Base-by-base conservation (phyloP, 2,113 vertebrate genomes). In the Cyanistes caeruleus region DNA sequence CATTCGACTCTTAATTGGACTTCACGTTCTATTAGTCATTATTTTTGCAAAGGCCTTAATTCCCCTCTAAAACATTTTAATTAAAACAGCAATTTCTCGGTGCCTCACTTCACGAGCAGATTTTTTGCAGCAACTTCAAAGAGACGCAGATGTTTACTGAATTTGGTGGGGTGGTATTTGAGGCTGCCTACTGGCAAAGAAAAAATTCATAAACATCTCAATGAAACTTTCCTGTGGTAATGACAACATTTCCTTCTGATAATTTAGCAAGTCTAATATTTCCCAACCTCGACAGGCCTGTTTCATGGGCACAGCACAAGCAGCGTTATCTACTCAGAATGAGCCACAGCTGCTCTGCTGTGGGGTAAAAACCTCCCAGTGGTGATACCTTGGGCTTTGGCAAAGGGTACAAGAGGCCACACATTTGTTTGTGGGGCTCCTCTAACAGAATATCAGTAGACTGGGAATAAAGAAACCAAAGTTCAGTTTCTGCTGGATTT, bases 191-290 rank as follows among this genome's bases (percentile, higher is more conserved):
- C 86, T 87, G 76, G 94, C 62, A 93, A 96, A 73, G 55, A 80
- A 85, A 85, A 93, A 93, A 94, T 67, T 63, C 87, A 76, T 91
- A 84, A 87, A 95, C 89, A 58, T 91, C 64, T 86, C 95, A 49
- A 58, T 58, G 84, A 96, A 96, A 78, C 58, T 74, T 95, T 81
- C 52, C 92, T 83, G 93, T 79, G 77, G 52, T 74, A 93, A 87
- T 92, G 80, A 89, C 95, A 96, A 89, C 37, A 85, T 93, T 96
- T 96, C 88, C 89, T 97, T 49, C 89, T 67, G 58, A 43, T 72
- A 49, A 84, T 77, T 97, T 93, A 93, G 77, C 86, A 94, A 96
- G 94, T 75, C 77, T 93, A 95, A 93, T 92, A 87, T 72, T 94
- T 93, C 63, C 84, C 63, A 22, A 1, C 72, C 94, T 97, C 15